Base-by-base conservation (phyloP, 2,888 invertebrate genomes). In the Agrotis exclamationis region DNA sequence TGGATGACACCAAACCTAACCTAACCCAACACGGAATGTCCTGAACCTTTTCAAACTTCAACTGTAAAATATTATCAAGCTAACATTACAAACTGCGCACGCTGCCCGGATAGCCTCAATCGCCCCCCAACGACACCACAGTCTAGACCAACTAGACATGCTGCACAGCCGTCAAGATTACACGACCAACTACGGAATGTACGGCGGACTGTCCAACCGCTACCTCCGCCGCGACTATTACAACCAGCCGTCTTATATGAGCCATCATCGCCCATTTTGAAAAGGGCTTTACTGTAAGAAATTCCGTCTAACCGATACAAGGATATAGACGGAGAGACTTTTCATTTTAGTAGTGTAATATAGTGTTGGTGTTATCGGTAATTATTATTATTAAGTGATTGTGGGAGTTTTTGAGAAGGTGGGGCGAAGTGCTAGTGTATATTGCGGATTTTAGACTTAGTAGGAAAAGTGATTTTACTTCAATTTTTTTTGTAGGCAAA, bases 201-300 rank as follows among this genome's bases (percentile, higher is more conserved):
- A 92, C 90, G 86, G 86, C 18, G 85, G 86, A 62, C 79, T 90
- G 5, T 80, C 89, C 75, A 88, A 88, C 84, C 90, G 95, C 14
- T 90, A 90, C 89, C 88, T 90, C 39, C 90, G 95, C 11, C 95
- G 95, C 79, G 95, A 96, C 88, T 86, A 92, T 82, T 93, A 91
- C 89, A 91, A 92, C 83, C 95, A 94, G 89, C 88, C 95, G 60
- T 88, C 92, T 28, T 95, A 94, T 75, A 93, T 93, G 92, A 86
- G 88, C 66, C 95, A 96, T 85, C 95, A 96, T 86, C 94, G 96
- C 87, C 96, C 95, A 86, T 96, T 96, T 94, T 96, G 96, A 96
- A 96, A 95, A 95, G 96, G 95, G 90, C 90, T 95, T 71, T 95
- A 93, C 84, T 96, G 96, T 87, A 96, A 95, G 88, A 96, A 95